Base-by-base conservation (phyloP, 2,797 vertebrate genomes). In the Threskiornis aethiopicus region DNA sequence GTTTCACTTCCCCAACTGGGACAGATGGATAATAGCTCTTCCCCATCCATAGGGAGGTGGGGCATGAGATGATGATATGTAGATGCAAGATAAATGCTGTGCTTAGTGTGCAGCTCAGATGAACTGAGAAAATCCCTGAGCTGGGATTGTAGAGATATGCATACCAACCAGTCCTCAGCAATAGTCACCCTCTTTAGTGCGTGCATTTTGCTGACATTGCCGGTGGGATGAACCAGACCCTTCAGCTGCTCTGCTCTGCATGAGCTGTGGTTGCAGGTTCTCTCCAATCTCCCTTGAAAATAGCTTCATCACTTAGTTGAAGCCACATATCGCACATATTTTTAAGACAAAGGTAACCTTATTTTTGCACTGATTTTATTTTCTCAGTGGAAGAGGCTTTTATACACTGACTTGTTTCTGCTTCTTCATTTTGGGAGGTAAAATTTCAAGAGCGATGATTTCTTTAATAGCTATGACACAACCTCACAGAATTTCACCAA, bases 391-490 rank as follows among this genome's bases (percentile, higher is more conserved):
- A 84, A 82, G 14, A 0, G 0, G 1, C 0, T 39, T 89, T 92
- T 77, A 49, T 22, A 37, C 22, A 20, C 28, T 42, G 24, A 22
- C 28, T 87, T 92, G 13, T 62, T 96, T 64, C 39, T 71, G 20
- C 15, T 67, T 58, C 59, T 87, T 79, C 22, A 1, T 81, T 94
- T 57, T 55, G 35, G 39, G 26, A 73, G 33, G 29, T 25, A 71
- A 73, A 59, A 61, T 71, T 78, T 93, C 41, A 61, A 42, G 41
- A 87, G 8, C 5, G 4, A 39, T 46, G 52, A 62, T 67, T 94
- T 93, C 21, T 94, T 64, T 75, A 93, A 92, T n/a, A 90, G 13
- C 55, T 94, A 35, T 52, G 69, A 77, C 47, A 87, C 12, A 64
- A 21, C 25, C 37, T 73, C 0, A 0, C 37, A 72, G 57, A 92